Evolutionary conservation across 2,888 invertebrate genomes (phyloP), one percentile per base, ranked within the genome.

Genomic region (Marronus borbonicus): DNA sequence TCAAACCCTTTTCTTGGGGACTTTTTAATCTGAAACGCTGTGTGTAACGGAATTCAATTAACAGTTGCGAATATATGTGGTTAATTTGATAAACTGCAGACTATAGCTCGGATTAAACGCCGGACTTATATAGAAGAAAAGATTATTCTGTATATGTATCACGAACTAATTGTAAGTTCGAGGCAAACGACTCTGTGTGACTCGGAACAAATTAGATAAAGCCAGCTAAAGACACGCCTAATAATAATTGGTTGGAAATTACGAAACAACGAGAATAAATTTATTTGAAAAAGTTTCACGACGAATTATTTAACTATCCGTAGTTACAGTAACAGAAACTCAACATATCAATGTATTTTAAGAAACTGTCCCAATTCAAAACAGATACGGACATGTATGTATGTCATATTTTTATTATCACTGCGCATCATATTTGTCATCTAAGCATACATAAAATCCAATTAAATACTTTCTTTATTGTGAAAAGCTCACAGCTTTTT

Each of bases 121-220:
- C 8, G 12, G 24, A 28, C 24, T 10, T 8, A 58, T 10, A 17
- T 20, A 20, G 28, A 60, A 60, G 60, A 20, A 20, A 20, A 52
- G 14, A 52, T 52, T 52, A 3, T 24, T 44, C 4, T 39, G 39
- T 39, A 10, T 10, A 39, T 39, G 39, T 39, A 28, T 20, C 28
- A 1, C 60, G 60, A 10, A 28, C 20, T 24, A 20, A 8, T 12
- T 36, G 36, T 50, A 52, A 60, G 12, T 60, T 60, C 60, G 24
- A 20, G 20, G 2, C 24, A 20, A n/a, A 7, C 24, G 8, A 17
- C 28, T 12, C 8, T 5, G n/a, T 7, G 55, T 8, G 3, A 20
- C 55, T 20, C 4, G 14, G 5, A 28, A 60, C 60, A 60, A 60
- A 60, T 60, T 60, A 60, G 28, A 60, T 60, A 60, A 60, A 24